Percentiles rank a stretch among this genome's conserved stretches.
phyloP scores from a whole-genome alignment of 1,140 invertebrate species.

The Saccostrea echinata region DNA sequence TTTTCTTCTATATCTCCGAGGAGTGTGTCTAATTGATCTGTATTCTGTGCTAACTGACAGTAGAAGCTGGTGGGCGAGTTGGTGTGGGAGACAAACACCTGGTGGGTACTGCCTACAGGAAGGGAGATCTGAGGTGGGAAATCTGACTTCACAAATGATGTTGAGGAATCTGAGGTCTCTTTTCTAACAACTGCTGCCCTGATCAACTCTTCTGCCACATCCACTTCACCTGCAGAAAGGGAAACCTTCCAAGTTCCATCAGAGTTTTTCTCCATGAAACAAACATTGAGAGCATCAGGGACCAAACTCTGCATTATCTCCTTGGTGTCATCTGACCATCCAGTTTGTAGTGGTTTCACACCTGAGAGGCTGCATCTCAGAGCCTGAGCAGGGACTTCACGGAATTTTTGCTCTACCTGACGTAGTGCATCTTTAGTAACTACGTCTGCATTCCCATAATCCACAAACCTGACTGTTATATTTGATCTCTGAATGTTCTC shows the following conservation, averaged over 20 bases:
- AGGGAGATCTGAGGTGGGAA: neutral
- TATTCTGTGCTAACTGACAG: slow-evolving; percentile 68
- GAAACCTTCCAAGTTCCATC: slow-evolving; percentile 60
- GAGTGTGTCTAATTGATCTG: slow-evolving; percentile 77
- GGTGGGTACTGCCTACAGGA: slow-evolving; percentile 36
- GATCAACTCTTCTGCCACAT: slow-evolving; percentile 67
- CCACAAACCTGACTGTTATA: slow-evolving; percentile 88
- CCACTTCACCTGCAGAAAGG: slow-evolving; percentile 55
- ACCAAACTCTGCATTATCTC: slow-evolving; percentile 71
- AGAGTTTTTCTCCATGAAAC: slow-evolving; percentile 33
- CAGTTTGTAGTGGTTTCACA: slow-evolving; percentile 67
- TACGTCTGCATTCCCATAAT: slow-evolving; percentile 82
- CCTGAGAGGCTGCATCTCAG: slow-evolving; percentile 66
- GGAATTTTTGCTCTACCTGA: slow-evolving; percentile 53
- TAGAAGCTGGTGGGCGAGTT: slow-evolving; percentile 69
- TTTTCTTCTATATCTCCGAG: slow-evolving; percentile 74
- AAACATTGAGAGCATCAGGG: slow-evolving; percentile 63
- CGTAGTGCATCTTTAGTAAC: slow-evolving; percentile 51
- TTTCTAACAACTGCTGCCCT: slow-evolving; percentile 63
- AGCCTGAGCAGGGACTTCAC: slow-evolving; percentile 65
- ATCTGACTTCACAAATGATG: neutral
- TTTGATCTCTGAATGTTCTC: slow-evolving; percentile 81
- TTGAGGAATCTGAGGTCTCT: slow-evolving; percentile 39
- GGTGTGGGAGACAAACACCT: slow-evolving; percentile 64
- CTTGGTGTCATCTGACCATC: slow-evolving; percentile 71